Base-by-base conservation (phyloP, 2,797 vertebrate genomes). In the Protonibea diacanthus region DNA sequence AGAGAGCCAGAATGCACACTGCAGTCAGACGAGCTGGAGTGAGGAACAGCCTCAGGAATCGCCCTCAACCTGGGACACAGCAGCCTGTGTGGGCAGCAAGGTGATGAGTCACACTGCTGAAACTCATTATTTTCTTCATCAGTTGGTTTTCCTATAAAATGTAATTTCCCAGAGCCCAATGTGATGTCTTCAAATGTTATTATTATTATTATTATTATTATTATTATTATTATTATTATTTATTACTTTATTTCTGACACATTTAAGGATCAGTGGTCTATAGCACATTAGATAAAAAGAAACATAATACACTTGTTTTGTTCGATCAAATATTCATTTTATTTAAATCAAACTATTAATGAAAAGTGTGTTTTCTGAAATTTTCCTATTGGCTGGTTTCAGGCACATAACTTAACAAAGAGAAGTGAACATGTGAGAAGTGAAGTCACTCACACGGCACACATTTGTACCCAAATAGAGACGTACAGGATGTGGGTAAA, bases 81-180 rank as follows among this genome's bases (percentile, higher is more conserved):
- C 95, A n/a, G 91, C 93, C 78, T 97, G 97, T 0, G 91, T 98
- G 60, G 94, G 94, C 86, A 95, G 91, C 93, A 95, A 96, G 95
- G 96, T 96, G 80, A 93, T 33, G 0, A 70, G 51, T 23, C 71
- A 18, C 6, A 59, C 6, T 15, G 10, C n/a, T 33, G 21, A 0
- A 12, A 47, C 11, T 44, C 20, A 33, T 33, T 33, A 33, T 33
- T 33, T 33, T 33, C 33, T 33, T 8, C 7, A 33, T 8, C 8
- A 33, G 33, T 33, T 33, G 33, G 33, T 33, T 33, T 33, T 33
- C 33, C 33, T 33, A 33, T 9, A 33, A 9, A 33, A 33, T 38
- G 12, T 33, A 33, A 13, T 47, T 71, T 48, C 2, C 23, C 3
- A 15, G 67, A 51, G 11, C 6, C 14, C 3, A 8, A 8, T 1